A percentile compares a stretch with the other conserved stretches of the same genome.
phyloP scores from a whole-genome alignment of 2,888 invertebrate species.

The Athalia circularis region DNA sequence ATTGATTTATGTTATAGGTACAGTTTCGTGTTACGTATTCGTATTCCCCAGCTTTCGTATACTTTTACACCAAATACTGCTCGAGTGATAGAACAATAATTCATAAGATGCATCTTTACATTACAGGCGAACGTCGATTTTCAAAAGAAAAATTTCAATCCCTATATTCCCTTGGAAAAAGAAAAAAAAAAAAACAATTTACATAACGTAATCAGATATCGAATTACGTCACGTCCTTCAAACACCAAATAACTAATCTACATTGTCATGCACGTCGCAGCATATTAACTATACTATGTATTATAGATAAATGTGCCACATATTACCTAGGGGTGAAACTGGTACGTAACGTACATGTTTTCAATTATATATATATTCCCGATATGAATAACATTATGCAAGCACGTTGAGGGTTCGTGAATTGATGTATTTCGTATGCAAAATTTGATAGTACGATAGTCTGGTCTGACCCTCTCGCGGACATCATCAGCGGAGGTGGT shows the following conservation, averaged over 20 bases:
- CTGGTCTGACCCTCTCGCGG: slow-evolving; percentile 42
- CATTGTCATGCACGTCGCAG: no score
- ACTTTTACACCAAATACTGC: not conserved
- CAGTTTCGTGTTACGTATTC: slow-evolving; percentile 71
- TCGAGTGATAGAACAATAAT: not conserved
- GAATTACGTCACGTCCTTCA: no score
- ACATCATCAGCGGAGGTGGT: slow-evolving; percentile 8
- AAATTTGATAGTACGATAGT: slow-evolving; percentile 64
- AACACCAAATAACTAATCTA: no score
- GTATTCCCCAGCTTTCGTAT: slow-evolving; percentile 25
- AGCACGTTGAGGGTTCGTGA: slow-evolving; percentile 59
- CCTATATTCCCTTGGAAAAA: no score
- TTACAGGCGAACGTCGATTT: no score
- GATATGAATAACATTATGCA: slow-evolving; percentile 63
- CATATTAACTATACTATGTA: no score
- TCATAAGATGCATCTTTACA: no score
- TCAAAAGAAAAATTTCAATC: no score
- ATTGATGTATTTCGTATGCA: slow-evolving; percentile 72
- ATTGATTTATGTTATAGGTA: slow-evolving; percentile 81
- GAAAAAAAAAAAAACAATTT: no score
- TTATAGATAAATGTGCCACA: no score
- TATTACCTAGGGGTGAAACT: not conserved
- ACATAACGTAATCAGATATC: no score
- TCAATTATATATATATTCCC: slow-evolving; percentile 62
- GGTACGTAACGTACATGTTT: slow-evolving; percentile 49